Base-by-base conservation (phyloP, 2,113 vertebrate species). In the Sander lucioperca region DNA sequence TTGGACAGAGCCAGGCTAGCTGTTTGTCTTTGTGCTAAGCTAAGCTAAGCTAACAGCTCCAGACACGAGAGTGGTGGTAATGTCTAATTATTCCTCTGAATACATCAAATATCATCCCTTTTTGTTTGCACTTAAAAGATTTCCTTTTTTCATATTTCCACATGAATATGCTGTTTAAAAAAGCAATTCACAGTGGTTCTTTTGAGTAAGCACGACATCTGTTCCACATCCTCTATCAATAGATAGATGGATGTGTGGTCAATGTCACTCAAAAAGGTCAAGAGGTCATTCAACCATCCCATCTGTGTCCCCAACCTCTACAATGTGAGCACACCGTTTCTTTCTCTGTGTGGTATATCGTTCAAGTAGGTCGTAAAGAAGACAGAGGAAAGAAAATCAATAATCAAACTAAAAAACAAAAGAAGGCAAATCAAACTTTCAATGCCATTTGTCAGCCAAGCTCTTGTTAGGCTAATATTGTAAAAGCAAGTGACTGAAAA, bases 401-500 rank as follows among this genome's bases (percentile, higher is more conserved):
- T 84, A 91, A 81, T 77, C 80, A 92, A 93, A 91, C 75, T 86
- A 90, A 93, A 92, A 90, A 91, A 77, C 63, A 88, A 92, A 91
- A 89, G 69, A 91, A 88, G 89, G 87, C 81, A 93, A 89, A 93
- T 93, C 75, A 95, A 92, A 93, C 93, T 92, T 90, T 88, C 77
- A 94, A 91, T 92, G 92, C 92, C 93, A 94, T 91, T 94, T 93
- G 88, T 94, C 92, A 94, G 94, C 95, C 94, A 95, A 95, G 93
- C 93, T 95, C 86, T 91, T 88, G 62, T 33, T 94, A 93, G 90
- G 86, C 90, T 92, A 77, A 89, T 93, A 94, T 94, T 92, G 86
- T 93, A 94, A 79, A 94, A 96, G 95, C 95, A 91, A 95, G 94
- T 94, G 94, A 95, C 93, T 88, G 73, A 83, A 92, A 95, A 95